Evolutionary conservation across 2,113 vertebrate genomes (phyloP).

Genomic region (Recurvirostra avosetta): DNA sequence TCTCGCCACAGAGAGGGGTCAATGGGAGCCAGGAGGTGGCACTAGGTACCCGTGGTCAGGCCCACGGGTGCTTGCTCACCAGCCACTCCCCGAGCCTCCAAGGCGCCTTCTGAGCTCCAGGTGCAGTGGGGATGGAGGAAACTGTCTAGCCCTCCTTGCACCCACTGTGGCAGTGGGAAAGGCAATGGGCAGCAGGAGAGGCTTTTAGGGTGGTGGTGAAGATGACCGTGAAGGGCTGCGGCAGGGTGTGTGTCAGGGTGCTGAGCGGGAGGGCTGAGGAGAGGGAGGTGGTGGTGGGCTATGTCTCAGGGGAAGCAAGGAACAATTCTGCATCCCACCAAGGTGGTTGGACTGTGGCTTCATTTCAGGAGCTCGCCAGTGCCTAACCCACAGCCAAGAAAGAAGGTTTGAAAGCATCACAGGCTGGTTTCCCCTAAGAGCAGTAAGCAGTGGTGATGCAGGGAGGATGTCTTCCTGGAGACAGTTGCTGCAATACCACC

Average conservation of each 20-base stretch:
- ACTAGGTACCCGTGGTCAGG: rapidly evolving
- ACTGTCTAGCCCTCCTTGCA: background rate
- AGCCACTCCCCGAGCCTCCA: background rate
- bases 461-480: background rate
- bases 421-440: background rate
- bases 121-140: background rate
- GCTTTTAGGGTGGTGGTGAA: background rate
- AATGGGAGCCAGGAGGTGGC: background rate
- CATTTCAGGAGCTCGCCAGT: background rate
- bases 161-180: rapidly evolving
- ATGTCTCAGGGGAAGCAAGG: rapidly evolving
- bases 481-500: background rate
- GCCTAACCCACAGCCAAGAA: background rate
- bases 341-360: background rate
- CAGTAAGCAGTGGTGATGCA: rapidly evolving
- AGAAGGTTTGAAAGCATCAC: background rate
- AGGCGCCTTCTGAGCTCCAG: background rate
- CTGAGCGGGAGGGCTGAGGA: background rate
- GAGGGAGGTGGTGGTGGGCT: background rate
- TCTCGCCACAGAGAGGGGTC: background rate
- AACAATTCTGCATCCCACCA: background rate
- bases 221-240: background rate
- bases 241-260: background rate
- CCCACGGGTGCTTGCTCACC: background rate
- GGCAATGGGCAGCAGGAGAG: background rate